A percentile compares a stretch with the other conserved stretches of the same genome.
phyloP scores from a whole-genome alignment of 2,797 vertebrate genomes.

The Halcyon chelicuti region DNA sequence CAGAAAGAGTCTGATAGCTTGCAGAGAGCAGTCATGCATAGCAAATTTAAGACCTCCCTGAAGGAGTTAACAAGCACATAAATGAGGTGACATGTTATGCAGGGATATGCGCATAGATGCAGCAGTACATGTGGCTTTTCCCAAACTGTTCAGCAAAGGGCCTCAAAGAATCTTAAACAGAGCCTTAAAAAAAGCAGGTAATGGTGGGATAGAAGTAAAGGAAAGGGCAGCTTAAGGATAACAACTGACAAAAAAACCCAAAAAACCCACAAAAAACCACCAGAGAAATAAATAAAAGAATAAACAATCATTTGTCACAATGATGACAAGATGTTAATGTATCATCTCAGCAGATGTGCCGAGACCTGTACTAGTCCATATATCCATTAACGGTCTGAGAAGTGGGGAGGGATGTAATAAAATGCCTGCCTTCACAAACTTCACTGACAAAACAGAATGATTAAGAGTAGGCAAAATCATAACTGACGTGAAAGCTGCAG shows the following conservation, averaged over 20 bases:
- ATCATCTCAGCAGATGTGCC: not conserved
- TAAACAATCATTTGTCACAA: not conserved
- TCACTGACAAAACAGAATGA: not conserved
- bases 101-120: not conserved
- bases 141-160: not conserved
- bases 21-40: not conserved
- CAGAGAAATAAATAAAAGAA: not conserved
- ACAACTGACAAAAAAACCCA: not conserved
- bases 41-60: not conserved
- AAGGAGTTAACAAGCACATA: not conserved
- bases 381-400: not conserved
- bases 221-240: not conserved
- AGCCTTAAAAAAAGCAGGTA: not conserved
- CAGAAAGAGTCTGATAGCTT: not conserved
- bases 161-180: not conserved
- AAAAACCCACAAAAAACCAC: not conserved
- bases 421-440: not conserved
- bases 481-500: not conserved
- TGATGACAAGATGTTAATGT: not conserved
- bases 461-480: not conserved
- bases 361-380: not conserved
- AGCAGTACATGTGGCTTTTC: rapidly evolving
- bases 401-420: not conserved
- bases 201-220: not conserved
- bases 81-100: not conserved